phyloP scores from a whole-genome alignment of 37 sponge, comb jelly and placozoan genomes.

The Cliona cf. orientalis region DNA sequence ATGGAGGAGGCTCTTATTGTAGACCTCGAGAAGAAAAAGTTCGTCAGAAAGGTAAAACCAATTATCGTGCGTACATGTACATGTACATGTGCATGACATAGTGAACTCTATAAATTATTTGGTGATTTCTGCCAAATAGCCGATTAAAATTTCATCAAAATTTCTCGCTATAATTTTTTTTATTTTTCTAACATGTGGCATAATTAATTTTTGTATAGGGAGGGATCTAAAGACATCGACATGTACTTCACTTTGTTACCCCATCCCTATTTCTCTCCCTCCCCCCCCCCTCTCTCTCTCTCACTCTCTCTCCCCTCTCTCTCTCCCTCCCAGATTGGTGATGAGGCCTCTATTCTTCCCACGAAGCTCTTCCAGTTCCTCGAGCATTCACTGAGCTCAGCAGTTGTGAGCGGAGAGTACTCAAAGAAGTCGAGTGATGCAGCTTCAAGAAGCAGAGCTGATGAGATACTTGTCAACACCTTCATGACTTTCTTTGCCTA shows the following conservation, averaged over 20 bases:
- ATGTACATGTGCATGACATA: slow-evolving; percentile 4
- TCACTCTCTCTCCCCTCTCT: too few relatives aligned
- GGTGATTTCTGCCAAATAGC: neutral
- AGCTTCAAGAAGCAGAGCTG: slow-evolving; percentile 26
- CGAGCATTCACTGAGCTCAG: slow-evolving; percentile 32
- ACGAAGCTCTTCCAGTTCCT: slow-evolving; percentile 64
- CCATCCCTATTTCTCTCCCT: neutral
- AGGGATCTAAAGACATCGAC: too few relatives aligned
- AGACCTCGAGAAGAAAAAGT: slow-evolving; percentile 66
- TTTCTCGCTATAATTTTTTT: neutral
- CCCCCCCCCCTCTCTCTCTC: neutral
- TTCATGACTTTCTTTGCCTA: slow-evolving; percentile 74
- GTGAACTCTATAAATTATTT: neutral
- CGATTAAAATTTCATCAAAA: neutral
- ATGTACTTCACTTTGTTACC: neutral
- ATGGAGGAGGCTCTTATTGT: slow-evolving; percentile 66
- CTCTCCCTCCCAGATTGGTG: slow-evolving; percentile 78
- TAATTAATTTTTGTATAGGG: too few relatives aligned
- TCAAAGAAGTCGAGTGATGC: slow-evolving; percentile 7
- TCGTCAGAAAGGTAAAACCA: slow-evolving; percentile 48
- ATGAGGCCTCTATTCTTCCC: slow-evolving; percentile 65
- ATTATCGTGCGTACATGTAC: slow-evolving; percentile 4
- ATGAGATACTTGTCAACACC: slow-evolving; percentile 57
- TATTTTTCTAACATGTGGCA: neutral
- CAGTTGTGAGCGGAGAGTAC: slow-evolving; percentile 38